Evolutionary conservation across 2,113 vertebrate genomes (phyloP), one percentile per base, ranked within the genome.

Genomic region (Salminus brasiliensis): DNA sequence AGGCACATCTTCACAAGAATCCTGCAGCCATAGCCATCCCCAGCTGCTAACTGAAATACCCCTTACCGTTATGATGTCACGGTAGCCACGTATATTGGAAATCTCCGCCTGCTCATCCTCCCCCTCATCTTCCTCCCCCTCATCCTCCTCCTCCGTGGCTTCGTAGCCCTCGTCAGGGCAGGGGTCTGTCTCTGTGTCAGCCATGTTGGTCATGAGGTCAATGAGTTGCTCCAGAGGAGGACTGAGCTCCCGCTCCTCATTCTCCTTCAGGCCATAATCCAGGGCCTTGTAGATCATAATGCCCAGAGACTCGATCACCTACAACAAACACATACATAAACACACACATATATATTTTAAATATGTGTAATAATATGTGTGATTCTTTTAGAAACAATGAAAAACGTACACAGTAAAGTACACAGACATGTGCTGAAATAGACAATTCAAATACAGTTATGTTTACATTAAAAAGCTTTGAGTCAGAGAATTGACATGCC

Each of bases 251-350:
- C 98, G 89, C 83, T 99, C 98, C 87, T 98, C 98, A 10, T 94
- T 96, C 49, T 98, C 96, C 86, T 98, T 98, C 91, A 99, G 92
- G 9, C 98, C 96, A 65, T 95, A 99, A 93, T 99, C 98, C 92
- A 99, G 85, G 23, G 98, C 98, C 93, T 98, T 99, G 90, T 99
- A 99, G 88, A 99, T 98, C 92, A 98, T 96, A 90, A 99, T 95
- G 36, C 96, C 98, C 81, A 99, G 88, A 0, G 97, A 98, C 89
- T 98, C 97, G 41, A 99, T 97, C 60, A 98, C 93, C 98, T 99
- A 60, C 36, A 73, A 84, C 18, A 80, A 21, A 80, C 2, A 69
- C 27, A 49, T 2, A 57, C 21, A 76, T n/a, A n/a, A n/a, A n/a
- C 29, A 68, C 34, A 32, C 6, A 76, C 25, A 43, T 16, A 63